Conservation (phyloP, 1,140 invertebrate genomes). For the Pachypeltis micranthus region DNA sequence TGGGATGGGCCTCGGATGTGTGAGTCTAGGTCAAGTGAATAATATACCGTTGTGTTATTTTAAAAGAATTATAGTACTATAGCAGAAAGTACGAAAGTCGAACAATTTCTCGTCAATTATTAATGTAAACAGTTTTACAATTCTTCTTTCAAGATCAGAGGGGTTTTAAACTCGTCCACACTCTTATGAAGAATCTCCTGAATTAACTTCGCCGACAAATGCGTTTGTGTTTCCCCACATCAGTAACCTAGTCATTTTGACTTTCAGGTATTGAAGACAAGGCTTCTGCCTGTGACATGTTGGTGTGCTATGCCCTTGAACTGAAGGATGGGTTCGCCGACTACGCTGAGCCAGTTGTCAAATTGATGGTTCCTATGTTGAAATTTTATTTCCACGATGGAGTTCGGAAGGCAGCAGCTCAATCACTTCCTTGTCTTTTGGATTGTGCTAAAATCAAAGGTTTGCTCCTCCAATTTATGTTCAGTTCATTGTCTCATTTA, state of each 20-base stretch:
- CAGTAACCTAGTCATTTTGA: conserved; percentile 6
- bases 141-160: no score
- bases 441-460: conserved; percentile 86
- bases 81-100: no score
- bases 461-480: conserved; percentile 12
- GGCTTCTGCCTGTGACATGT: conserved; percentile 96
- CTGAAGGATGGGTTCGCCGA: conserved; percentile 91
- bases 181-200: no score
- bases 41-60: no score
- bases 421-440: conserved; percentile 85
- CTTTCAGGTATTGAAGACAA: conserved; percentile 86
- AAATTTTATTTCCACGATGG: conserved; percentile 99
- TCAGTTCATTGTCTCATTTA: not conserved
- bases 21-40: no score
- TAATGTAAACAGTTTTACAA: no score
- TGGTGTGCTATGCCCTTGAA: conserved; percentile 96
- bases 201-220: no score
- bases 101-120: no score
- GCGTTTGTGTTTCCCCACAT: no score
- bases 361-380: conserved; percentile 90
- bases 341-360: conserved; percentile 88
- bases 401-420: conserved; percentile 80
- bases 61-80: no score
- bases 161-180: no score
- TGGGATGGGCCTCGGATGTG: no score